Base-by-base conservation (phyloP, 2,888 invertebrate species). In the Dione juno region DNA sequence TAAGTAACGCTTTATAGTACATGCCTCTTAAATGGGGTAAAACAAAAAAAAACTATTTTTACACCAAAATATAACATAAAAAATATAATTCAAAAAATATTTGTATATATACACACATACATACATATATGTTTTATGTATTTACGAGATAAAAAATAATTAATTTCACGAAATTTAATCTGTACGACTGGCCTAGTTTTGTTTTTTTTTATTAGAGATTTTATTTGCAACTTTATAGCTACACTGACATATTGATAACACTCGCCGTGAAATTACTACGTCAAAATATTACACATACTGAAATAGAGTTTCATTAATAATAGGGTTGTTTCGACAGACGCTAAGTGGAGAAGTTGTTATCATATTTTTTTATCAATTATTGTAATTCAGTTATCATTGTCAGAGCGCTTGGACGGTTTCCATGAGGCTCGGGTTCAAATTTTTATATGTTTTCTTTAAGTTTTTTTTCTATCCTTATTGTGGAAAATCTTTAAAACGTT, bases 221-320 rank as follows among this genome's bases (percentile, higher is more conserved):
- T 57, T 57, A 57, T 16, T 19, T 57, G 16, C 37, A 57, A 57
- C 11, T 57, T 37, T 57, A 40, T 57, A 40, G 37, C 57, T 19
- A 16, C 54, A 57, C 54, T 35, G 54, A 54, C 54, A 37, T 57
- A 57, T 57, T 37, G 57, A 57, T 57, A 16, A 57, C 57, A 40
- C 37, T n/a, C 40, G 16, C 37, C 13, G 57, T 57, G 37, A 57
- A 40, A 57, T 57, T 57, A 40, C 40, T 16, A 40, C 57, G 37
- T 57, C 40, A 40, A 57, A 40, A 57, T 57, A 40, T 57, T 40
- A 57, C 57, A 10, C 37, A 40, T 57, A 16, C 57, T 57, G 57
- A 16, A 16, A 57, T 57, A 21, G 53, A 7, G 35, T 35, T 57
- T 57, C 54, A 57, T 37, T 37, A 57, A 57, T 37, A 37, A 37